Conservation (phyloP, 2,888 invertebrate genomes). For the Oscheius sp. region DNA sequence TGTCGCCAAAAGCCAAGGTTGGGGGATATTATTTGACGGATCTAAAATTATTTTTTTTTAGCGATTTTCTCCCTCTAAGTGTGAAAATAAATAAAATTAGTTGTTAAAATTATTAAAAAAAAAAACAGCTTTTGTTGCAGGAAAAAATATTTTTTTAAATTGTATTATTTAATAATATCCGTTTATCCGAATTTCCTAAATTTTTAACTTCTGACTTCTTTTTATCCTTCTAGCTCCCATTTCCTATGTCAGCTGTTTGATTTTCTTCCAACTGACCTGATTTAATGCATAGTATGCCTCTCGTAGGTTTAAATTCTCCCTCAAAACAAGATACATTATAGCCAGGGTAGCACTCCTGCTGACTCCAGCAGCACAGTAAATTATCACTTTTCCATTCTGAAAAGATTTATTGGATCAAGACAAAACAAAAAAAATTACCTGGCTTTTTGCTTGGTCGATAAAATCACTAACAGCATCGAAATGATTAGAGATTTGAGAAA, state of each 20-base stretch:
- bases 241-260: neutral
- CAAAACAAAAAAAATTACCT: constrained; percentile 41
- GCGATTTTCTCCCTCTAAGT: neutral
- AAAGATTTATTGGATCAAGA: neutral
- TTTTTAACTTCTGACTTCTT: too few relatives aligned
- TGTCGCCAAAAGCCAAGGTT: constrained; percentile 56
- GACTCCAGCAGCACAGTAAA: constrained; percentile 55
- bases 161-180: too few relatives aligned
- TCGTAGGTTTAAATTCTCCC: constrained; percentile 43
- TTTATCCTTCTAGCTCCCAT: neutral
- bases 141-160: too few relatives aligned
- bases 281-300: constrained; percentile 50
- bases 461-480: constrained; percentile 50
- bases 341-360: constrained; percentile 47
- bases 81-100: too few relatives aligned
- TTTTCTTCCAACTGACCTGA: constrained; percentile 27
- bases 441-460: constrained; percentile 47
- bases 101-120: too few relatives aligned
- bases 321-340: constrained; percentile 45
- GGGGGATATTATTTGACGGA: constrained; percentile 52
- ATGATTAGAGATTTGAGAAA: constrained; percentile 43
- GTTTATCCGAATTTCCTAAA: too few relatives aligned
- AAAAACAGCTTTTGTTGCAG: too few relatives aligned
- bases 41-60: constrained; percentile 30
- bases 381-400: constrained; percentile 46